Base-by-base conservation (phyloP, 1,140 invertebrate genomes). In the Saccostrea echinata region DNA sequence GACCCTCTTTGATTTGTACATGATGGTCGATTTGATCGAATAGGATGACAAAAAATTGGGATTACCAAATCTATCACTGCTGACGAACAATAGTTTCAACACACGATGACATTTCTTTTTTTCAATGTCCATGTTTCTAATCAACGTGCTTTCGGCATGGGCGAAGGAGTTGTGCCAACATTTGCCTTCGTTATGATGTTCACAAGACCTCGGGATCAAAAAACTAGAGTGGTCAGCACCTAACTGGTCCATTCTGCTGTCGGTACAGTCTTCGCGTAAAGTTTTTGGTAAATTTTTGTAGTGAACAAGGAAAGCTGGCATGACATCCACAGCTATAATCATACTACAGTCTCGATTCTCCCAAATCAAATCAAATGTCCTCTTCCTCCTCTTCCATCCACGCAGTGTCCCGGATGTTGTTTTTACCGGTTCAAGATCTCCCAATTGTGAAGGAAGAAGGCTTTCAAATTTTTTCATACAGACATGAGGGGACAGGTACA, bases 71-170 rank as follows among this genome's bases (percentile, higher is more conserved):
- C 16, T 30, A 8, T 76, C 68, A 76, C 30, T 33, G 55, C n/a
- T 61, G 0, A 33, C 30, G 27, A 76, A 76, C 68, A 76, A 30
- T 27, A 33, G 0, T 76, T 76, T 76, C 27, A 76, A 76, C 24
- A 76, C 68, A 76, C 68, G 68, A 27, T 76, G 68, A 12, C 68
- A 76, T 76, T 33, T 76, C 68, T 76, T 76, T 76, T 76, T 76
- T 16, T 33, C 24, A 12, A 12, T 27, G 27, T 76, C 68, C 68
- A 76, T 76, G 12, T 76, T 76, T 13, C 11, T 76, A 33, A 76
- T 35, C 30, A 76, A 76, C 1, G 24, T 33, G 16, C 68, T 76
- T 33, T 76, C 68, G 9, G 68, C 68, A 76, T 76, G 68, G 4
- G 68, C 68, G 33, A 76, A 76, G 3, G 68, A 76, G 30, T 76